Evolutionary conservation across 2,888 invertebrate species (phyloP).

Genomic region (Pyrrhia umbra): DNA sequence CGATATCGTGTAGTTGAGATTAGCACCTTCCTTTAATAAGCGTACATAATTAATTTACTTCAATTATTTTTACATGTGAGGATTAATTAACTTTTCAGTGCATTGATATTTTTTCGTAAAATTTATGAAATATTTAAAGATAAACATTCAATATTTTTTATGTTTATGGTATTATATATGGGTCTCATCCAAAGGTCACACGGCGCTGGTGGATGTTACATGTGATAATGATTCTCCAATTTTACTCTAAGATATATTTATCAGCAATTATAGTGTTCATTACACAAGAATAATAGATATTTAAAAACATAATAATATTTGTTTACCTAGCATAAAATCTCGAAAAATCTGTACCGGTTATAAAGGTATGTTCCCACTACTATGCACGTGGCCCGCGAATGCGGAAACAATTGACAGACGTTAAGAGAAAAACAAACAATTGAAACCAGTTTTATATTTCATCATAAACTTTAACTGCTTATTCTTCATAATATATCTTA

Average conservation of each 20-base stretch:
- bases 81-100: slow-evolving; percentile 27
- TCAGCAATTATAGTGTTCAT: no score
- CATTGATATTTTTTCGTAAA: slow-evolving; percentile 13
- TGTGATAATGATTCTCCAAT: no score
- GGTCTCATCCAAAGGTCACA: no score
- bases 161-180: neutral
- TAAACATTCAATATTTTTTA: neutral
- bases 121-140: neutral
- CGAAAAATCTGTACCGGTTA: slow-evolving; percentile 42
- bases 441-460: slow-evolving; percentile 18
- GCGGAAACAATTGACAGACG: slow-evolving; percentile 30
- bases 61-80: slow-evolving; percentile 40
- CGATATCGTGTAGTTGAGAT: slow-evolving; percentile 28
- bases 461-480: neutral
- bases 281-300: no score
- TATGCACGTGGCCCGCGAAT: slow-evolving; percentile 20
- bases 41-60: slow-evolving; percentile 45
- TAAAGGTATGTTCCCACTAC: slow-evolving; percentile 36
- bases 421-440: slow-evolving; percentile 19
- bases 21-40: slow-evolving; percentile 19
- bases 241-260: no score
- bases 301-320: no score
- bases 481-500: no score
- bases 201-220: no score
- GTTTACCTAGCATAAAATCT: slow-evolving; percentile 28